phyloP scores from a whole-genome alignment of 2,888 invertebrate genomes.

The Platerodrilus igneus region DNA sequence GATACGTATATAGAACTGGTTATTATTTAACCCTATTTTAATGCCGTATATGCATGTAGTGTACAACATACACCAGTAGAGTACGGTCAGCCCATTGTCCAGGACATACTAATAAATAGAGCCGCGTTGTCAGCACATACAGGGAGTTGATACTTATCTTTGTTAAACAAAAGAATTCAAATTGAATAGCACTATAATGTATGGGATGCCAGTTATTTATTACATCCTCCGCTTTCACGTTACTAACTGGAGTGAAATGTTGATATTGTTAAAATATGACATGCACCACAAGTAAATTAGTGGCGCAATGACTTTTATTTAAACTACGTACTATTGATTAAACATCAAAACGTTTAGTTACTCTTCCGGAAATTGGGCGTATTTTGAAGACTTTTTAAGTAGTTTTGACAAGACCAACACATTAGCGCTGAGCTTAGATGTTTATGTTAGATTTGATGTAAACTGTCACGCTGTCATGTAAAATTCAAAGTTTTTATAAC shows the following conservation, averaged over 20 bases:
- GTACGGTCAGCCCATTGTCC: conserved; percentile 33
- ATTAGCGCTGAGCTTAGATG: conserved; percentile 37
- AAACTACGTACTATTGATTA: no score
- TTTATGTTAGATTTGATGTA: conserved; percentile 44
- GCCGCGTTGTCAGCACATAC: conserved; percentile 35
- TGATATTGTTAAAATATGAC: no score
- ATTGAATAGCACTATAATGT: conserved; percentile 36
- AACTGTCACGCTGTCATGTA: conserved; percentile 41
- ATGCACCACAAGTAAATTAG: no score
- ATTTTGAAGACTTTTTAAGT: conserved; percentile 33
- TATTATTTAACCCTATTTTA: no score
- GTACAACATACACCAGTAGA: conserved; percentile 19
- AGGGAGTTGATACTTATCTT: conserved; percentile 40
- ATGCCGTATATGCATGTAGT: conserved; percentile 15
- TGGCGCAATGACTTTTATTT: no score
- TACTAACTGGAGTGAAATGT: background rate
- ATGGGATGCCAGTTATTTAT: conserved; percentile 27
- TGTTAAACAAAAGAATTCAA: conserved; percentile 41
- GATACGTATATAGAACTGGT: no score
- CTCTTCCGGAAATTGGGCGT: no score
- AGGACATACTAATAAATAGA: conserved; percentile 37
- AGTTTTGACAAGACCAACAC: conserved; percentile 40
- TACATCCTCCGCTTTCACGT: conserved; percentile 16
- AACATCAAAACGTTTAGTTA: no score
- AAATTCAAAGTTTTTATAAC: conserved; percentile 36